These are phyloP conservation scores for Drosophila mettleri DNA, from an alignment of 2,888 invertebrate genomes.

Conservation along the genomic window DNA sequence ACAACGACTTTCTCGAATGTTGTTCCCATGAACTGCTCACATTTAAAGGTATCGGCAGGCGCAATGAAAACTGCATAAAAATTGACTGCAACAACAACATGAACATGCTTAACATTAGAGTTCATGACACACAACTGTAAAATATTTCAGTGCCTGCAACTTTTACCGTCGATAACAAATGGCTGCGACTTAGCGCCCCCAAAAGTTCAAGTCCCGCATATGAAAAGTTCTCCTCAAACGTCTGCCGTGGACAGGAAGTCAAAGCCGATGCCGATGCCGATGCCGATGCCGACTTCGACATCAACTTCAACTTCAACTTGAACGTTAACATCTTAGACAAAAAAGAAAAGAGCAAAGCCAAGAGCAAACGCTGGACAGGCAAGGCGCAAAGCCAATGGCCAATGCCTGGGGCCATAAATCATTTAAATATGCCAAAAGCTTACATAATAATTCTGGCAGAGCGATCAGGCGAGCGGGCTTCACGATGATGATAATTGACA, in stretches of 20 bases:
- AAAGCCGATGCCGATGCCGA: constrained; percentile 28
- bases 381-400: constrained; percentile 57
- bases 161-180: constrained; percentile 76
- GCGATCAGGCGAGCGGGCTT: constrained; percentile 43
- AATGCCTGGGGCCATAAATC: constrained; percentile 78
- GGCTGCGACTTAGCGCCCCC: constrained; percentile 74
- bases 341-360: constrained; percentile 53
- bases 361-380: constrained; percentile 48
- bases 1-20: constrained; percentile 68
- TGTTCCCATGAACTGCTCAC: constrained; percentile 77
- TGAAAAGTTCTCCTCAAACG: constrained; percentile 65
- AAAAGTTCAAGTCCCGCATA: constrained; percentile 75
- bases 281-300: neutral
- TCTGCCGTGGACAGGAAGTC: constrained; percentile 69
- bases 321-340: constrained; percentile 44
- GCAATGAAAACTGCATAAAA: constrained; percentile 61
- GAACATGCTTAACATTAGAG: constrained; percentile 71
- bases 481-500: constrained; percentile 64
- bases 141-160: constrained; percentile 70
- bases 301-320: constrained; percentile 11
- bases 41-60: constrained; percentile 70
- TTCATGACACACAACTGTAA: constrained; percentile 80
- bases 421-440: constrained; percentile 81
- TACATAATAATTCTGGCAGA: constrained; percentile 77
- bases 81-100: constrained; percentile 23